phyloP scores from a whole-genome alignment of 1,140 invertebrate genomes.

The Formica selysi region DNA sequence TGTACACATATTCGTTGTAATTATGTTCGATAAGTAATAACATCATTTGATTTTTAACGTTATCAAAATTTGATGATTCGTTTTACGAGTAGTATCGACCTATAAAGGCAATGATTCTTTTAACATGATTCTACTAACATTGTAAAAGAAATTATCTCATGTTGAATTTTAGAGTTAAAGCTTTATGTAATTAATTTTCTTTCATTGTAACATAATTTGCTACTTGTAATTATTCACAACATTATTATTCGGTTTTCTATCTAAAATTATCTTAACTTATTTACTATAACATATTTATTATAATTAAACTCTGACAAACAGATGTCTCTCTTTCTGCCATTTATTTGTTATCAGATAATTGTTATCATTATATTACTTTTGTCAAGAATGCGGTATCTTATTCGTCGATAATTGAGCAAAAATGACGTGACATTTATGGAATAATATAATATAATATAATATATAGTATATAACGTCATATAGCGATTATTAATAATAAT shows the following conservation, averaged over 20 bases:
- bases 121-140: conserved; percentile 10
- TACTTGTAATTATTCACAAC: too few relatives aligned
- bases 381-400: background rate
- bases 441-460: background rate
- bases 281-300: too few relatives aligned
- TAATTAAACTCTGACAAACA: too few relatives aligned
- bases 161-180: conserved; percentile 32
- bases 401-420: background rate
- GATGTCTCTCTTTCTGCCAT: too few relatives aligned
- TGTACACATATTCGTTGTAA: background rate
- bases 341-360: background rate
- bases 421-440: background rate
- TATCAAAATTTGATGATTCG: conserved; percentile 18
- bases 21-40: conserved; percentile 16
- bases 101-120: background rate
- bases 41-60: conserved; percentile 23
- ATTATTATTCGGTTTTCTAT: too few relatives aligned
- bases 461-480: background rate
- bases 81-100: conserved; percentile 12
- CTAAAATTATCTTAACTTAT: too few relatives aligned
- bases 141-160: conserved; percentile 10
- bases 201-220: background rate
- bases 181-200: conserved; percentile 36
- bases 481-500: conserved; percentile 2
- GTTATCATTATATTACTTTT: background rate